Evolutionary conservation across 2,113 vertebrate species (phyloP), one percentile per base, ranked within the genome.

Genomic region (Propithecus coquereli): DNA sequence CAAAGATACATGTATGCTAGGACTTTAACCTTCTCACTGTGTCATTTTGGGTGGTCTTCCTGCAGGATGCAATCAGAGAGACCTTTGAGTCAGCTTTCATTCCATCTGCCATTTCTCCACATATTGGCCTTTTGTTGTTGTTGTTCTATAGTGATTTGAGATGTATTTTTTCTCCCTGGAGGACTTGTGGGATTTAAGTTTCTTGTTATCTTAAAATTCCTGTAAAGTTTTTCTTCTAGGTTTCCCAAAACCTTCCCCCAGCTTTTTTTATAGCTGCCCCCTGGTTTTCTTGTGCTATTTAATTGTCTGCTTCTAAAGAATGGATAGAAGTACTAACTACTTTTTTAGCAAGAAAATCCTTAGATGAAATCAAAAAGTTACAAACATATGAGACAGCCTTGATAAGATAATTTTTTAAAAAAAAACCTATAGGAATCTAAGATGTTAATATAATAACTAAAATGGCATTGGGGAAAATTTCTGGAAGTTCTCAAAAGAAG

Each of bases 21-120:
- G 22, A 40, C 43, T 90, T 87, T 2, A 30, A 30, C 45, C 32
- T 83, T 76, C 82, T 85, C 57, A n/a, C 50, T 88, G 32, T 73
- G 57, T 95, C 66, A 18, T 94, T 92, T 73, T 93, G 94, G 94
- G 89, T 96, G 94, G 82, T 91, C 88, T 95, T 95, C 45, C 95
- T 92, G 66, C 16, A 93, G 82, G 63, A 80, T 87, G 32, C 30
- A 90, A 47, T 80, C 79, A 77, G 23, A 88, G n/a, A 74, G 16
- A 10, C 20, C 84, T 94, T 93, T 54, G 80, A 71, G 59, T n/a
- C 57, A 63, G 59, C 61, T 94, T 95, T 95, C 9, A 59, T 74
- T 94, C 76, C 40, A 25, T 96, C 68, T 76, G 52, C 52, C 27
- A 54, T 52, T 93, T 86, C 10, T 59, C 79, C 74, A 37, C 23